A percentile compares a stretch with the other conserved stretches of the same genome.
Conservation (phyloP, 2,113 vertebrate species). For the Platysteira castanea region DNA sequence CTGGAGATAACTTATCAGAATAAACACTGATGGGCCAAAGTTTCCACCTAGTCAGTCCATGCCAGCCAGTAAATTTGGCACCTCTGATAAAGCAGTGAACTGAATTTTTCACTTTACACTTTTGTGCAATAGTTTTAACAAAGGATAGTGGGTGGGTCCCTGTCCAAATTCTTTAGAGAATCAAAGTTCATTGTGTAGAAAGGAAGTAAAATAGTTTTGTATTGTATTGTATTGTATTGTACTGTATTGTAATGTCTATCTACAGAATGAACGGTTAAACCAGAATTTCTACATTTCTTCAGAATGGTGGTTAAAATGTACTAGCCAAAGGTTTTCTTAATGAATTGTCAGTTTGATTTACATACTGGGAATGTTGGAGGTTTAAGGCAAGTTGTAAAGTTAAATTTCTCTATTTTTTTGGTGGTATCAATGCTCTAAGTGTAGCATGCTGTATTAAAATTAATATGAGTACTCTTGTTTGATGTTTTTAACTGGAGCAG, state of each 20-base stretch:
- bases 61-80: background rate
- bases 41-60: background rate
- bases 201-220: background rate
- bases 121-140: background rate
- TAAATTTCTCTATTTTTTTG: background rate
- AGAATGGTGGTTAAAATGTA: background rate
- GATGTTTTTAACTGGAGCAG: background rate
- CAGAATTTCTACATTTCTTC: background rate
- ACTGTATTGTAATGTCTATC: background rate
- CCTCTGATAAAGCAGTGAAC: background rate
- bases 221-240: background rate
- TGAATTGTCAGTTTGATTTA: background rate
- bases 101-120: background rate
- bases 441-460: background rate
- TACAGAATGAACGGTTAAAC: background rate
- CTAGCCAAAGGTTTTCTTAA: background rate
- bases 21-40: constrained; percentile 31
- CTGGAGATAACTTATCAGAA: background rate
- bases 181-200: background rate
- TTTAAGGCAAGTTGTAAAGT: background rate
- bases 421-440: background rate
- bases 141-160: background rate
- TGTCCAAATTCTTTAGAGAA: background rate
- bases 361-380: fast-evolving
- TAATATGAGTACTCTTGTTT: background rate